Evolutionary conservation across 2,113 vertebrate species (phyloP).

Genomic region (Oriolus oriolus): DNA sequence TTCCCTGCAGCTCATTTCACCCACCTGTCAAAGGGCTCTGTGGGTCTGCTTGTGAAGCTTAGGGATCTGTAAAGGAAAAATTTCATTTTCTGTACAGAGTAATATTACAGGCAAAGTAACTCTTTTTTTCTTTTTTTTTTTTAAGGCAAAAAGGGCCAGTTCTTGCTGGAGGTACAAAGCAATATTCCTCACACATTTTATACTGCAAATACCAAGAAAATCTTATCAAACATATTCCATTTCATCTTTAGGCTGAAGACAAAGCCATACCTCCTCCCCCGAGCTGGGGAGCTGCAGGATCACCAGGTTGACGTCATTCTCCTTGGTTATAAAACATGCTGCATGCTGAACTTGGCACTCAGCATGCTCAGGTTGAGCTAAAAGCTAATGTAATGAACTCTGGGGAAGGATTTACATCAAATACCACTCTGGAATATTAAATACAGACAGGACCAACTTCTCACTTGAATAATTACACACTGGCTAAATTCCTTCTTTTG

Average conservation of each 20-base stretch:
- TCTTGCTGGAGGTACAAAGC: not conserved
- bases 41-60: not conserved
- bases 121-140: no score
- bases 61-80: not conserved
- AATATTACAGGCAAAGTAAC: not conserved
- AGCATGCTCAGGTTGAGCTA: not conserved
- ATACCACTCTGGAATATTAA: conserved; percentile 35
- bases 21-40: not conserved
- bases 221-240: not conserved
- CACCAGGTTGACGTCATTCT: not conserved
- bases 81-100: not conserved
- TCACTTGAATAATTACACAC: not conserved
- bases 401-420: conserved; percentile 8
- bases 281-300: not conserved
- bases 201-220: not conserved
- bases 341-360: not conserved
- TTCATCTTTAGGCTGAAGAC: not conserved
- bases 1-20: not conserved
- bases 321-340: not conserved
- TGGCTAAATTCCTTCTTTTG: not conserved
- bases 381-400: conserved; percentile 22
- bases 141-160: not conserved
- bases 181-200: not conserved
- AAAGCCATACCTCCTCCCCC: not conserved
- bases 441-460: not conserved